Evolutionary conservation across 92 coral and sea anemone genomes (phyloP).

Genomic region (Hydrozoanthus gracilis): DNA sequence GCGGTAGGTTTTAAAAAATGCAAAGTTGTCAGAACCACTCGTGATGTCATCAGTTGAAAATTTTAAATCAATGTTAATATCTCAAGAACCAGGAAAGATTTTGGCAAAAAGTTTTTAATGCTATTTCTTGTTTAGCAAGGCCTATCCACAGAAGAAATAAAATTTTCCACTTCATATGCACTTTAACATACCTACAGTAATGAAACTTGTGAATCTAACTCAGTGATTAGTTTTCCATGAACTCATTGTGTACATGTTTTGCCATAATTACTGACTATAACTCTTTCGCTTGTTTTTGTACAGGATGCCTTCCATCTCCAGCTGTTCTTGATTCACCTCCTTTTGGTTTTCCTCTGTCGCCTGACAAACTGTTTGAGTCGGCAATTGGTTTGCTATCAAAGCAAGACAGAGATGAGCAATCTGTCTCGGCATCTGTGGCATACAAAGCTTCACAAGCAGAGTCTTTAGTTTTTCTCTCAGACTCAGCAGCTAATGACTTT

Average conservation of each 20-base stretch:
- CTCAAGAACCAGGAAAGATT: too few species aligned
- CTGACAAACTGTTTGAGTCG: constrained; percentile 86
- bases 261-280: background rate
- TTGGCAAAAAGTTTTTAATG: too few species aligned
- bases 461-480: background rate
- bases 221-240: too few species aligned
- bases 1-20: too few species aligned
- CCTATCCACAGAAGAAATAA: too few species aligned
- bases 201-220: too few species aligned
- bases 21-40: too few species aligned
- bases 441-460: background rate
- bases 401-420: constrained; percentile 3
- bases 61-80: too few species aligned
- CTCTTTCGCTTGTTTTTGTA: background rate
- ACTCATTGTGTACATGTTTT: background rate
- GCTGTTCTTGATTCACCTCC: constrained; percentile 69
- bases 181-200: too few species aligned
- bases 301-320: constrained; percentile 74
- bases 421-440: background rate
- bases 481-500: background rate
- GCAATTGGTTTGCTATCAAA: constrained; percentile 78
- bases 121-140: too few species aligned
- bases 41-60: too few species aligned
- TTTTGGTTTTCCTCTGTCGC: constrained; percentile 87
- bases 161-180: too few species aligned